Evolutionary conservation across 2,797 vertebrate species (phyloP).

Genomic region (Pangasius macronema): DNA sequence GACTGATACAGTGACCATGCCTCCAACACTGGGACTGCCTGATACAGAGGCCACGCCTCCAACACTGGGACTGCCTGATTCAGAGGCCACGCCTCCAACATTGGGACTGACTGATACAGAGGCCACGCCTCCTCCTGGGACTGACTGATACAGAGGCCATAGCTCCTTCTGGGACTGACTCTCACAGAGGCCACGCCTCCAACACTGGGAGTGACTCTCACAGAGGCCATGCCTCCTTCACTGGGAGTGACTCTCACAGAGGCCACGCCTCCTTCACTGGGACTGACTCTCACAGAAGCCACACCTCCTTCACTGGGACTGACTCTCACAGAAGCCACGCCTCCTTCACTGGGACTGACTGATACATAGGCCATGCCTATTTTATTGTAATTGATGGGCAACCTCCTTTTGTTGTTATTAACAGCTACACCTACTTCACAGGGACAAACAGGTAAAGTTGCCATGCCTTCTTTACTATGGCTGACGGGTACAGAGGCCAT

Average conservation of each 20-base stretch:
- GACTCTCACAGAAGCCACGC: no score
- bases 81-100: neutral
- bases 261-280: no score
- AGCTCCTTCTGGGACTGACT: neutral
- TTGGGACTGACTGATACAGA: neutral
- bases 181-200: neutral
- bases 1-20: neutral
- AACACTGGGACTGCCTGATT: no score
- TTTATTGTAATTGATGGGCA: no score
- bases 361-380: no score
- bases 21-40: no score
- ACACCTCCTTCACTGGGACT: constrained; percentile 9
- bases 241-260: no score
- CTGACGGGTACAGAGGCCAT: no score
- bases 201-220: no score
- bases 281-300: neutral
- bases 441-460: neutral
- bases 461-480: no score
- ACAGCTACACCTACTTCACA: neutral
- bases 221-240: no score
- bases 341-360: no score
- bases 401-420: neutral
- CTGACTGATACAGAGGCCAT: neutral
- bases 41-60: neutral
- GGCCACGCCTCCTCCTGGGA: neutral